Evolutionary conservation across 1,140 invertebrate genomes (phyloP), one percentile per base, ranked within the genome.

Genomic region (Tribolium madens): DNA sequence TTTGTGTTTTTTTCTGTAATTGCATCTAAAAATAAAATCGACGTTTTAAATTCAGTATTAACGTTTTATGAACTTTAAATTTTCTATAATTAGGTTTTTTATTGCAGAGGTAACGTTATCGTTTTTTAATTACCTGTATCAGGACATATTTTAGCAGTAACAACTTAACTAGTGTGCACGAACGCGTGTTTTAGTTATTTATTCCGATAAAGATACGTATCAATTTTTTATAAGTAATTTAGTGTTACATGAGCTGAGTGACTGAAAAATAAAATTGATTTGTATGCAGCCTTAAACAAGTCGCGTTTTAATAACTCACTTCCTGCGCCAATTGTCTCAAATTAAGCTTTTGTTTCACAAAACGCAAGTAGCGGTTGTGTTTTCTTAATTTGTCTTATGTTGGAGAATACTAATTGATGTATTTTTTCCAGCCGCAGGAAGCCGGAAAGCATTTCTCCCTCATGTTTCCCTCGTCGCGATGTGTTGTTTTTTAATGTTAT

Each of bases 351-450:
- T 26, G 21, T 26, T 26, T 26, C 21, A 26, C 21, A 26, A 26
- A 26, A 26, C 21, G 6, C 21, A 26, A 26, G 21, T 3, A 26
- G 21, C 21, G 21, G 21, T 26, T 5, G 21, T 26, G 21, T 26
- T 26, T 26, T 26, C 21, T 26, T 26, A 26, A 26, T 26, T 26
- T 26, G 21, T 26, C 21, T 26, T 26, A 26, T 26, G 21, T 26
- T 26, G 21, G 6, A 26, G 21, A 10, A 42, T 53, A 46, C 50
- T 52, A 70, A 73, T 68, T 75, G 26, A 74, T 53, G 18, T 36
- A 12, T 72, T 26, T 70, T 76, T 75, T 79, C 33, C 78, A 82
- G 81, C 80, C 14, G 75, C 81, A 31, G 79, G 79, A 31, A 77
- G 81, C 33, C 78, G 64, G 48, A 74, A 68, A 57, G 69, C 76